Evolutionary conservation across 2,888 invertebrate genomes (phyloP), one percentile per base, ranked within the genome.

Genomic region (Pyrochroa serraticornis): DNA sequence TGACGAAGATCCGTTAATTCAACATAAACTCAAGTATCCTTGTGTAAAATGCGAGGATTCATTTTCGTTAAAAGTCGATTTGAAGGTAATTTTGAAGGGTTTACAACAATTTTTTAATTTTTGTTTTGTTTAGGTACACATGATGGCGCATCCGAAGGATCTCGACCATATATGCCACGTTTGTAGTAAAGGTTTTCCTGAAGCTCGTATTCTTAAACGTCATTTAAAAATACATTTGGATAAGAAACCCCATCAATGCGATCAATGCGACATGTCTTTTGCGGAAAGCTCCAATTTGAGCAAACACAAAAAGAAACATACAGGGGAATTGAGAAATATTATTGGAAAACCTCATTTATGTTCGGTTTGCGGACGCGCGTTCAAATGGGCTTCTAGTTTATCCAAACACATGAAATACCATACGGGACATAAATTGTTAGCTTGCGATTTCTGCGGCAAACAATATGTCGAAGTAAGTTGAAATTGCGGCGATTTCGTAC

Each of bases 341-440:
- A 74, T 76, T 49, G 80, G 80, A 32, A 70, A 80, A 77, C 58
- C 80, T 74, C 75, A 73, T 66, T 68, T 82, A 43, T 81, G 81
- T 67, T 79, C 80, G 0, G 79, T 80, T 3, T 82, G 82, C 66
- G 82, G 82, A 6, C 71, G 80, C 60, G 76, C 78, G 1, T 82
- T 82, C 59, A 82, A 82, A 69, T 82, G 82, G 81, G 78, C 81
- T 1, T 81, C 81, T 1, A 81, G 81, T 62, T 71, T 82, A 33
- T 80, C 81, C 0, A 82, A 82, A 66, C 82, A 82, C 60, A 81
- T 80, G 79, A 82, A 82, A 62, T 80, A 81, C 65, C 82, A 82
- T 63, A 82, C 82, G 1, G 81, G 81, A 2, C 80, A 80, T 64
- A 81, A 81, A 64, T 69, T 82, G 38, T 68, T 81, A 14, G 73